Evolutionary conservation across 2,113 vertebrate species (phyloP), one percentile per base, ranked within the genome.

Genomic region (Pseudorasbora parva): DNA sequence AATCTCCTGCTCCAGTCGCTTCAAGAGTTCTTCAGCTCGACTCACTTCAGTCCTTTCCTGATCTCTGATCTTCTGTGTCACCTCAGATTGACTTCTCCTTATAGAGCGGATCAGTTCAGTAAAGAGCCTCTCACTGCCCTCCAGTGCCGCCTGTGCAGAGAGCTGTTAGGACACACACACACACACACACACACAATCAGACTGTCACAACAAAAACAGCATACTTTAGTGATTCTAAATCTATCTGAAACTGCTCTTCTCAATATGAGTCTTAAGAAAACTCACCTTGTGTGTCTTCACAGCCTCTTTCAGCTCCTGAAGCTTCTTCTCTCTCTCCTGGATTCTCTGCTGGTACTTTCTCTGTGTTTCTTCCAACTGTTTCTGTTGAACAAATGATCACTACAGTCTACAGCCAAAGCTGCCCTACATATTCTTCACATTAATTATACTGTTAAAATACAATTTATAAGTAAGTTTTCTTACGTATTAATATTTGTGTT

Each of bases 71-170:
- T 77, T 49, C 64, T 77, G 47, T 23, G 51, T 84, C 41, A 87
- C 23, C 45, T 73, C 56, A 10, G 69, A 66, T 33, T 23, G 30
- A 0, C 23, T 83, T 62, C 14, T 73, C 56, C 83, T 17, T 43
- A 86, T 66, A 11, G 54, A 83, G 23, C 47, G 15, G 71, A 82
- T 86, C 10, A 86, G 30, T 51, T 84, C 68, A 15, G 72, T 79
- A 11, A 84, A 88, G 82, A 88, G 37, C 25, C 5, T 57, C 54
- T 86, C 80, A 27, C 75, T 66, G 56, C 85, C 80, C 37, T 84
- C 45, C 69, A 85, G 60, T 49, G 85, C 83, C 6, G 62, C 19
- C 81, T 81, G 85, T 71, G 85, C 80, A 71, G 85, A 86, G 41
- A 60, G 0, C 86, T 87, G 81, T 49, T 2, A 21, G 1, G 17